Evolutionary conservation across 2,113 vertebrate genomes (phyloP), one percentile per base, ranked within the genome.

Genomic region (Cyanoderma ruficeps): DNA sequence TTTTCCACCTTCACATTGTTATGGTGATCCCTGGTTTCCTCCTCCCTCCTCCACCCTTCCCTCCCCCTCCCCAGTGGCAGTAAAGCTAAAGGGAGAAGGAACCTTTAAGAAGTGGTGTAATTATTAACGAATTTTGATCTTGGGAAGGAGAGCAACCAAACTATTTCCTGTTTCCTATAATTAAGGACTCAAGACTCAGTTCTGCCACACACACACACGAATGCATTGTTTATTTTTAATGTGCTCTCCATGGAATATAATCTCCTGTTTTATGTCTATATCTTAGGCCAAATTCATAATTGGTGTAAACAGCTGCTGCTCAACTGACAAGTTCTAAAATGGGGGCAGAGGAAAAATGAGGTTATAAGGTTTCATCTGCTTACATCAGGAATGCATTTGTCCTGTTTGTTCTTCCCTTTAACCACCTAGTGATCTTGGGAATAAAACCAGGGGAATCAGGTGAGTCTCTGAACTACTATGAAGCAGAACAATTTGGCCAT

Each of bases 131-230:
- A 92, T 93, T 97, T 92, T 96, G 60, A 89, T 95, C 94, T 93
- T 92, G 86, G 80, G 86, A 92, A 96, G 69, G 72, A 96, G 69
- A 64, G 76, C 80, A 96, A 96, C 76, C 23, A 76, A 95, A 96
- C 87, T 94, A 95, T 96, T 97, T 97, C 96, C 96, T 95, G 94
- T 96, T 97, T 96, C 94, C 94, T 97, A 96, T 92, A 93, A 94
- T 97, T 97, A 97, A 93, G 56, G 64, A 89, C 57, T 93, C 83
- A 78, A 90, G 85, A 72, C 85, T 80, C 68, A 35, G 60, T 93
- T 96, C 76, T 95, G 79, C 76, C 92, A 93, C 94, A 93, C 90
- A 67, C 76, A 96, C 92, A 96, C 92, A 92, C 2, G 0, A 90
- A 78, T 46, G 35, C 23, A 85, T 91, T 96, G 96, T 96, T 96